Conservation (phyloP, 2,797 vertebrate genomes). For the Pseudotriccus pelzelni region DNA sequence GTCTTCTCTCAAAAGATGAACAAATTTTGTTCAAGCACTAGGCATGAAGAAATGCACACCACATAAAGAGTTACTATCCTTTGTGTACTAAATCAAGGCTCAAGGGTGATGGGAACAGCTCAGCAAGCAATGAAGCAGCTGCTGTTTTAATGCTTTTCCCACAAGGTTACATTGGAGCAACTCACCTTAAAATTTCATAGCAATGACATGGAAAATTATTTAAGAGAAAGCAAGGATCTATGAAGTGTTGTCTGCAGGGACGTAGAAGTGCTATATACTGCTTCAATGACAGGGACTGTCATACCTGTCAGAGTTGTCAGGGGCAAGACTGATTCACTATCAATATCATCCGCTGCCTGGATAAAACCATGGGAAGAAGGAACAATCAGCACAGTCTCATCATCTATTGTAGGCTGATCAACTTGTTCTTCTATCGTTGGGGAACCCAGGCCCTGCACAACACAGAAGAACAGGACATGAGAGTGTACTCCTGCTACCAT, state of each 20-base stretch:
- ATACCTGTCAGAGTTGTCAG: conserved; percentile 86
- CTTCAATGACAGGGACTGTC: not conserved
- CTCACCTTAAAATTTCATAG: not conserved
- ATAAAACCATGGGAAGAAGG: conserved; percentile 91
- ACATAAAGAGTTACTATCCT: not conserved
- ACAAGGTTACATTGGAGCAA: not conserved
- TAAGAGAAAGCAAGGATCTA: not conserved
- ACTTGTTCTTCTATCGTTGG: conserved; percentile 79
- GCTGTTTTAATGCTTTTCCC: not conserved
- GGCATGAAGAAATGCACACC: not conserved
- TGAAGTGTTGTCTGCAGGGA: not conserved
- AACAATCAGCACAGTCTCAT: conserved; percentile 88
- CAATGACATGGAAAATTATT: not conserved
- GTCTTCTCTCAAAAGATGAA: not conserved
- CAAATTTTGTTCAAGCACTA: not conserved
- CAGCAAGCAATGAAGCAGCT: not conserved
- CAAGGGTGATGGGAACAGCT: not conserved
- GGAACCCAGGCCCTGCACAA: conserved; percentile 78
- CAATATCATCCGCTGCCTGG: conserved; percentile 79
- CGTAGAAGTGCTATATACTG: not conserved
- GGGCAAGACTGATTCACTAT: conserved; percentile 81
- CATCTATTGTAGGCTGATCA: conserved; percentile 82
- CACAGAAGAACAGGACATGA: not conserved
- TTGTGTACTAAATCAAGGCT: not conserved
- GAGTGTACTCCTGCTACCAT: not conserved